Base-by-base conservation (phyloP, 2,888 invertebrate species). In the Drosophila anceps region DNA sequence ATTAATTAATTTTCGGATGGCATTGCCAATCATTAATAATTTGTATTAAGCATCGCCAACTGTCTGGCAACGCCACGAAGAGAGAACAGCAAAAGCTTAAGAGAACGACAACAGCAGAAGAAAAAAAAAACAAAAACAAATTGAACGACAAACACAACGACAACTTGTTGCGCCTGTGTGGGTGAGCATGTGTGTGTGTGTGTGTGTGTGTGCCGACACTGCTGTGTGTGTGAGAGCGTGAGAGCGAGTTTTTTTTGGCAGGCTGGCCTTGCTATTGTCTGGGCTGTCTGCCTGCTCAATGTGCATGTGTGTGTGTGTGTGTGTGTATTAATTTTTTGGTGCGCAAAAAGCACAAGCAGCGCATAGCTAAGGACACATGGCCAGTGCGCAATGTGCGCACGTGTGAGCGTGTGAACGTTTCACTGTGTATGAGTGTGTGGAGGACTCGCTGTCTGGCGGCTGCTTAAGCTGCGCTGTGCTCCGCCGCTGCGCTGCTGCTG, bases 151-250 rank as follows among this genome's bases (percentile, higher is more conserved):
- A 68, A 74, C 72, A 79, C 84, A 68, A 63, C 79, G 72, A 82
- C 88, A 88, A 84, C 84, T 84, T 84, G 84, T 84, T 84, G 84
- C 84, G 85, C 76, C 50, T 84, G 81, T 82, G 75, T 80, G 69
- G 68, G 81, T 82, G 82, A 72, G 86, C 58, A 20, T 12, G 15
- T 31, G 33, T 31, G 24, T 31, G 27, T 33, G 43, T 20, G 13
- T 53, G 29, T 37, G 31, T 27, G 41, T 33, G n/a, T 33, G 35
- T 24, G 37, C 13, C 24, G 44, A 44, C 24, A 8, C 15, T 44
- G 44, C 12, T 59, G 48, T 46, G 39, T 39, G 44, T 27, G 54
- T 20, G 59, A 46, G 53, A 37, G 65, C 10, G 39, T 39, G 54
- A 39, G 57, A 57, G 73, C 67, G 69, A 53, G 74, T 58, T 62